Conservation (phyloP, 2,797 vertebrate species). For the Bovichtus variegatus region DNA sequence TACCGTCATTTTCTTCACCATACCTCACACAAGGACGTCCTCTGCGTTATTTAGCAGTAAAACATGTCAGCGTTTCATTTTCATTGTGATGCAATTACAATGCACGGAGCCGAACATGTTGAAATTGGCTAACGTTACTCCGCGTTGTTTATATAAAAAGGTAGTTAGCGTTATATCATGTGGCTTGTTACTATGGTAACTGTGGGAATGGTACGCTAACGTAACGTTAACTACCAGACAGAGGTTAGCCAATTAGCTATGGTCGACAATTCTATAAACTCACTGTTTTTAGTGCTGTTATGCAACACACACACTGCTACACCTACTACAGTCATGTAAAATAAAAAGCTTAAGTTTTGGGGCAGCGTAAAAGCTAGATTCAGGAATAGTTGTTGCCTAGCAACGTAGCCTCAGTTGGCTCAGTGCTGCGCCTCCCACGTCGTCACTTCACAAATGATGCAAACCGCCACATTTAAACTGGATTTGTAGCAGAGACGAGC, state of each 20-base stretch:
- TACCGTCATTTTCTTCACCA: not conserved
- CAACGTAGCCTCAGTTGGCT: conserved; percentile 62
- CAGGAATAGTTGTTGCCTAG: conserved; percentile 58
- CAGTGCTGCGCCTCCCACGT: conserved; percentile 72
- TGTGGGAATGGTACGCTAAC: conserved; percentile 14
- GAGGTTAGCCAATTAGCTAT: not conserved
- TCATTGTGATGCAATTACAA: not conserved
- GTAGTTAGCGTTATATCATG: conserved; percentile 23
- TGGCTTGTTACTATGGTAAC: conserved; percentile 72
- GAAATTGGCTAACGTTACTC: not conserved
- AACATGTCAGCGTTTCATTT: not conserved
- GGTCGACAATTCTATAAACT: not conserved
- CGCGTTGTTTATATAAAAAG: not conserved
- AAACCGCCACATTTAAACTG: conserved; percentile 80
- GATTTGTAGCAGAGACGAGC: not conserved
- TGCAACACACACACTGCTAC: rapidly evolving
- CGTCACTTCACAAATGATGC: conserved; percentile 65
- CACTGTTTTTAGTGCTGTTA: too few relatives aligned
- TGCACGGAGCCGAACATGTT: not conserved
- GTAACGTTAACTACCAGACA: not conserved
- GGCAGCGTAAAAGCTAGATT: not conserved
- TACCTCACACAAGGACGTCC: conserved; percentile 45
- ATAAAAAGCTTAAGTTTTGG: rapidly evolving
- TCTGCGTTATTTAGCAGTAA: not conserved
- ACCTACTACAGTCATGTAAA: too few relatives aligned